These are phyloP conservation scores for Rambutsinella grinnellia DNA, from an alignment of 2,888 invertebrate species.

Conservation along the genomic window DNA sequence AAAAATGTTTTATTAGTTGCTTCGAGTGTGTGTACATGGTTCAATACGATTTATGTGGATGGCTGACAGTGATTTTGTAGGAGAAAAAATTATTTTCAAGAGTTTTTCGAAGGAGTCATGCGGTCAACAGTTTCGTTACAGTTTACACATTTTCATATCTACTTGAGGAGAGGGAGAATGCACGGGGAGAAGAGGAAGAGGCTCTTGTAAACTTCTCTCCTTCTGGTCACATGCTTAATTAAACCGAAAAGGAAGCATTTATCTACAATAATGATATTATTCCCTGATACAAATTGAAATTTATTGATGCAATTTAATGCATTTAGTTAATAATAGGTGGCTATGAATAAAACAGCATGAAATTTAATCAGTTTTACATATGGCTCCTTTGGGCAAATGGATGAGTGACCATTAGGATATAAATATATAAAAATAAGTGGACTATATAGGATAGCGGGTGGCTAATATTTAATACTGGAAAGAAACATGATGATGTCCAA, in stretches of 20 bases:
- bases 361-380: conserved; percentile 25
- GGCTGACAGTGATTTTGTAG: background rate
- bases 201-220: background rate
- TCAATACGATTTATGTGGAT: background rate
- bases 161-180: no score
- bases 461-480: no score
- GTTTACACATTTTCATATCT: no score
- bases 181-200: no score
- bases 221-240: conserved; percentile 17
- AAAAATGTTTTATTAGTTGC: background rate
- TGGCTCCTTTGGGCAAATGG: background rate
- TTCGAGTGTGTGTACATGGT: background rate
- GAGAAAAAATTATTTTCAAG: background rate
- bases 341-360: conserved; percentile 31
- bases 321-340: conserved; percentile 20
- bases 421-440: background rate
- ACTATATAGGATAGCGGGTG: background rate
- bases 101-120: no score
- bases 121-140: no score
- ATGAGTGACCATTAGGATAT: background rate
- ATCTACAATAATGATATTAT: background rate
- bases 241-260: conserved; percentile 33
- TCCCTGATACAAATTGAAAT: conserved; percentile 29
- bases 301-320: conserved; percentile 32
- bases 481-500: background rate